Evolutionary conservation across 2,797 vertebrate species (phyloP).

Genomic region (Coreius guichenoti): DNA sequence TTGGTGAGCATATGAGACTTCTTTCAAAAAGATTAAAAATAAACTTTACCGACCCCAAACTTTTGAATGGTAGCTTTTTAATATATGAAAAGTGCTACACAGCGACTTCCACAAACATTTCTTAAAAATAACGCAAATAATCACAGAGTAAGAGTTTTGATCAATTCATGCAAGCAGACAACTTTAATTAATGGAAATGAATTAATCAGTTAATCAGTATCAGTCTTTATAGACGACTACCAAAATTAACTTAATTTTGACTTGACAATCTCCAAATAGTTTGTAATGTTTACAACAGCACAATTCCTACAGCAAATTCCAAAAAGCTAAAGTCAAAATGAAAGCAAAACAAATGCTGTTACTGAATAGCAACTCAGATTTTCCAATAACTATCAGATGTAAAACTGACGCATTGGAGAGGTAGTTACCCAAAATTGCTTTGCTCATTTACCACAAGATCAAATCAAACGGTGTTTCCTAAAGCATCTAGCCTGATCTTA

Average conservation of each 20-base stretch:
- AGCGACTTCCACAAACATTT: too few relatives aligned
- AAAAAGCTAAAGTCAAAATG: not conserved
- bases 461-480: conserved; percentile 9
- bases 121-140: not conserved
- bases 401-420: conserved; percentile 3
- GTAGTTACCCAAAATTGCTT: not conserved
- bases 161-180: not conserved
- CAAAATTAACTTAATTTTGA: not conserved
- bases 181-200: not conserved
- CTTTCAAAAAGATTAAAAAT: not conserved
- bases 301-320: conserved; percentile 9
- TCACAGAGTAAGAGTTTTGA: not conserved
- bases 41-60: not conserved
- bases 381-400: not conserved
- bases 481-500: not conserved
- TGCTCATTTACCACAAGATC: conserved; percentile 31
- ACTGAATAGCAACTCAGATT: not conserved
- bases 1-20: not conserved
- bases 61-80: not conserved
- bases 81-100: not conserved
- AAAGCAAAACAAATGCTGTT: not conserved
- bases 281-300: not conserved
- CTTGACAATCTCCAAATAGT: not conserved
- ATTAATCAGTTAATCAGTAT: not conserved
- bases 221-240: not conserved